Evolutionary conservation across 2,888 invertebrate genomes (phyloP).

Genomic region (Erpobdella octoculata): DNA sequence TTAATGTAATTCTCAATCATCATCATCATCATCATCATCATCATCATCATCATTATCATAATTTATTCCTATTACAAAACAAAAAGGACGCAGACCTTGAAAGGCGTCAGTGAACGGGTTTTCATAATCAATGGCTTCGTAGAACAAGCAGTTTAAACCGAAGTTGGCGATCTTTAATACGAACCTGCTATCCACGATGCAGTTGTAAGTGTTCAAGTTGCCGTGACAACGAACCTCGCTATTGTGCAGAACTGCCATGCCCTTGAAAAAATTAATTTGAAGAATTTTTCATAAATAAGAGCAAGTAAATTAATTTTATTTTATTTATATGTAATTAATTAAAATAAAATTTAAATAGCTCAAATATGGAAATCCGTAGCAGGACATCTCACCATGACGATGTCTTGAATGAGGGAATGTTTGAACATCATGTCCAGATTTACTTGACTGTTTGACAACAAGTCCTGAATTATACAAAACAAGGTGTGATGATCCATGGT

Average conservation of each 20-base stretch:
- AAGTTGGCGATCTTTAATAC: slow-evolving; percentile 94
- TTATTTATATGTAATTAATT: not conserved
- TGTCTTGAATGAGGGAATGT: slow-evolving; percentile 85
- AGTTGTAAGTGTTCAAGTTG: slow-evolving; percentile 88
- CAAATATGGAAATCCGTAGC: not conserved
- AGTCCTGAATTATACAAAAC: slow-evolving; percentile 53
- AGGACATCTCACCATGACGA: slow-evolving; percentile 49
- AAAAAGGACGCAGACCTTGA: too few relatives aligned
- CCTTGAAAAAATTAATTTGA: too few relatives aligned
- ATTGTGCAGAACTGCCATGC: slow-evolving; percentile 86
- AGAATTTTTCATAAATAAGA: too few relatives aligned
- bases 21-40: slow-evolving; percentile 20
- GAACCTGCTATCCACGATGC: slow-evolving; percentile 92
- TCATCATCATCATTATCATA: slow-evolving; percentile 22
- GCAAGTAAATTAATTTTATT: not conserved
- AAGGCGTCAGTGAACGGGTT: not conserved
- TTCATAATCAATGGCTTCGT: not conserved
- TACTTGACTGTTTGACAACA: slow-evolving; percentile 80
- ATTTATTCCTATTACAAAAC: too few relatives aligned
- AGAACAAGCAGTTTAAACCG: slow-evolving; percentile 73
- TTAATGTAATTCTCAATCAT: too few relatives aligned
- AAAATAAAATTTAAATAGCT: not conserved
- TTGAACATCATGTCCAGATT: slow-evolving; percentile 87
- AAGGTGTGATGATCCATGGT: too few relatives aligned
- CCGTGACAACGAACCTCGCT: slow-evolving; percentile 86